phyloP scores from a whole-genome alignment of 2,113 vertebrate genomes.

The crab-eating macaque (Macaca fascicularis) region DNA sequence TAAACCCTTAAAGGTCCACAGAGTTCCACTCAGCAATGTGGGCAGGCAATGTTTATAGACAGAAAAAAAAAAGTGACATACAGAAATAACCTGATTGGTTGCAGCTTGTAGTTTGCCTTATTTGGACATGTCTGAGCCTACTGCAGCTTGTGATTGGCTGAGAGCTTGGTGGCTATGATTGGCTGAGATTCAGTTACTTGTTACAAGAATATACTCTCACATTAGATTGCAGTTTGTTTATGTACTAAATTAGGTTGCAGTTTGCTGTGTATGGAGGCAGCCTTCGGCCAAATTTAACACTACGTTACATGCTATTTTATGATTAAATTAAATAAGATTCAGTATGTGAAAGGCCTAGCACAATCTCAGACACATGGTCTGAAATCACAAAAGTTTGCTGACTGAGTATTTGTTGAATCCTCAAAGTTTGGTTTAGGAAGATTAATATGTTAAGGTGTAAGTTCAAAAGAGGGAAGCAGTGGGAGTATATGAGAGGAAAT shows the following conservation, averaged over 20 bases:
- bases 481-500: not conserved
- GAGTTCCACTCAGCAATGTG: not conserved
- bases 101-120: not conserved
- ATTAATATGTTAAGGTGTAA: no score
- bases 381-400: not conserved
- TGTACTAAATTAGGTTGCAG: not conserved
- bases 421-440: not conserved
- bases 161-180: not conserved
- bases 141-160: not conserved
- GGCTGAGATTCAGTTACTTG: not conserved
- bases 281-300: not conserved
- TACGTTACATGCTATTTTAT: not conserved
- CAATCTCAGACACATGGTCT: not conserved
- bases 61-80: not conserved
- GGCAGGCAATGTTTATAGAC: not conserved
- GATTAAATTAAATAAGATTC: not conserved
- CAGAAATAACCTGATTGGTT: not conserved
- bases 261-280: not conserved
- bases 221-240: not conserved
- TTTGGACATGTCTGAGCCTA: not conserved
- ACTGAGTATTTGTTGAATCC: not conserved
- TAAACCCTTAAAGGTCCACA: not conserved
- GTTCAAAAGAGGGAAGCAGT: not conserved
- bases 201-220: not conserved
- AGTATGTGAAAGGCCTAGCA: not conserved